Conservation (phyloP, 2,888 invertebrate genomes). For the Lucinisca nassula region DNA sequence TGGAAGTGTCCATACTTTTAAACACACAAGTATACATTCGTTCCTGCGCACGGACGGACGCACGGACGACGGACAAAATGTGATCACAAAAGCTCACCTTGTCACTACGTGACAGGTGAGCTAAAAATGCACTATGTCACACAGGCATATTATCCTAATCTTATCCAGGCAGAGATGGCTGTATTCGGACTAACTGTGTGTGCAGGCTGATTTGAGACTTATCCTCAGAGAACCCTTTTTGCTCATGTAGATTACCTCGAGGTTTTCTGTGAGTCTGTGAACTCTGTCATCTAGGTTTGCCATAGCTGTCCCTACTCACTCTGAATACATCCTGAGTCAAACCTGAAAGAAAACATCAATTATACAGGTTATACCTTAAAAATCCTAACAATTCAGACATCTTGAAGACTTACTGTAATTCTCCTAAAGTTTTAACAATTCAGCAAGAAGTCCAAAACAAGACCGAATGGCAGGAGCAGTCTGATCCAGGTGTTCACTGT, state of each 20-base stretch:
- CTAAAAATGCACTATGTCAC: no score
- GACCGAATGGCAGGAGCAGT: not conserved
- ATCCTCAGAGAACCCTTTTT: not conserved
- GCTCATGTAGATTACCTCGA: constrained; percentile 71
- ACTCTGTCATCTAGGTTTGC: constrained; percentile 77
- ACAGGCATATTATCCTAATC: no score
- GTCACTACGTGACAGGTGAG: no score
- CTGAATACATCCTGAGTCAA: not conserved
- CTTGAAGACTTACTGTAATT: not conserved
- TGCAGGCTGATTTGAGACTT: no score
- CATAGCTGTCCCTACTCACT: not conserved
- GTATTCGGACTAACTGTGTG: no score
- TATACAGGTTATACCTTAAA: not conserved
- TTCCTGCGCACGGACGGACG: no score
- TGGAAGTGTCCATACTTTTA: no score
- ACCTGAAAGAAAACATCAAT: not conserved
- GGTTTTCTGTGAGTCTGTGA: constrained; percentile 79
- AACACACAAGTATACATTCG: no score
- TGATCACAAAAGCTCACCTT: no score
- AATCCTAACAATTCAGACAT: not conserved
- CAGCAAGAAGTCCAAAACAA: not conserved
- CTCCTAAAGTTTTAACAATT: not conserved
- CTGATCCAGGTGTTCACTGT: no score
- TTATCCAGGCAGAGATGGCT: no score
- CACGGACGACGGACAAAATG: no score